Evolutionary conservation across 2,888 invertebrate species (phyloP), one percentile per base, ranked within the genome.

Genomic region (Netelia inedita): DNA sequence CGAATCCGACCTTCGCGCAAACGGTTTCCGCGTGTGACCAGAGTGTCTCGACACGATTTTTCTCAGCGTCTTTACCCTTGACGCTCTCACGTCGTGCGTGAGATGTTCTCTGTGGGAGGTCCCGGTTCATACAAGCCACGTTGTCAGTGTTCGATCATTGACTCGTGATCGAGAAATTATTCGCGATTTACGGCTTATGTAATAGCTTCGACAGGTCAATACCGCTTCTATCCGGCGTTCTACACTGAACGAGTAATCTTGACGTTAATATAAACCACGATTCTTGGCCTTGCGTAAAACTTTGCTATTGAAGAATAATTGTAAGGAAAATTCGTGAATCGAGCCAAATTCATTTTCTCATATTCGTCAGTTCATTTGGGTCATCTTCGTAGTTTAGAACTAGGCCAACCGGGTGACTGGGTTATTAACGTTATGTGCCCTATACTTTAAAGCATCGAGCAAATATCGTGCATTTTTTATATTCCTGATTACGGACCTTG

Each of bases 141-240:
- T 83, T 76, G 76, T 71, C 46, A 19, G 10, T 10, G 16, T 53
- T 46, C 63, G 80, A 73, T 78, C 80, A 61, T 78, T 80, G 69
- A 66, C 76, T 80, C 80, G 81, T 57, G 72, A 76, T 84, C 79
- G 71, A 75, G 35, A 28, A 72, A 61, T 55, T 63, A 66, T 72
- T 84, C 75, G 63, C 71, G 86, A 87, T 86, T 86, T 87, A 83
- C 79, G 88, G 83, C 92, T 93, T 93, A 93, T 93, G 93, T 93
- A 93, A 93, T 90, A 91, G 72, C 88, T 88, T 43, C 87, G 82
- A 75, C 89, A 91, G 91, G 92, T 93, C 93, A 92, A 93, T 93
- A 93, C 87, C 89, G 89, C 89, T 85, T 83, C 65, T 71, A 76
- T 87, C 69, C 75, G 79, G 83, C 82, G 75, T 74, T 79, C 1